Conservation (phyloP, 2,797 vertebrate species). For the Glossophaga mutica region DNA sequence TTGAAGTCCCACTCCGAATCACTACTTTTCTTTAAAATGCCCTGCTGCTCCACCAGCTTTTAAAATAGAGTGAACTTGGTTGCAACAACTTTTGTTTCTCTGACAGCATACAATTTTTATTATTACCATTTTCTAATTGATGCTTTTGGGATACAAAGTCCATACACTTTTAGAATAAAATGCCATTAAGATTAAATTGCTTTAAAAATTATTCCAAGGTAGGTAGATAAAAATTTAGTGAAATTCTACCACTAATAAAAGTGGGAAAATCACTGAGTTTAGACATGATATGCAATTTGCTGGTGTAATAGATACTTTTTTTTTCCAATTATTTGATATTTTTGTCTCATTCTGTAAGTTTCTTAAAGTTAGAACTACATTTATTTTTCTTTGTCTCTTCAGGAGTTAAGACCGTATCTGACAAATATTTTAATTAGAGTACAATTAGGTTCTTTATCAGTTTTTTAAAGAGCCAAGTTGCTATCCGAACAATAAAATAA, state of each 20-base stretch:
- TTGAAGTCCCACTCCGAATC: background rate
- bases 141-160: background rate
- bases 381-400: background rate
- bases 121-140: background rate
- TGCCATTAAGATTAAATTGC: background rate
- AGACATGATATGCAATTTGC: background rate
- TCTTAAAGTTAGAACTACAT: background rate
- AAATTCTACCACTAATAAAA: background rate
- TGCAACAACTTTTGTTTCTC: background rate
- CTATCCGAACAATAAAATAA: background rate
- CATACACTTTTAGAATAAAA: background rate
- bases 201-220: background rate
- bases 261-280: background rate
- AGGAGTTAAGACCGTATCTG: background rate
- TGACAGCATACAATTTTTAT: background rate
- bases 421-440: conserved; percentile 10
- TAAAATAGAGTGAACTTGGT: background rate
- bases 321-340: background rate
- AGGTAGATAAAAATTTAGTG: background rate
- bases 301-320: background rate
- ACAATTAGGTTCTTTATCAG: background rate
- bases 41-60: background rate
- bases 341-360: background rate
- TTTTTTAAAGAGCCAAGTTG: background rate
- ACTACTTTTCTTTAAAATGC: background rate